These are phyloP conservation scores for Tinea pellionella DNA, from an alignment of 2,888 invertebrate genomes.

Conservation along the genomic window DNA sequence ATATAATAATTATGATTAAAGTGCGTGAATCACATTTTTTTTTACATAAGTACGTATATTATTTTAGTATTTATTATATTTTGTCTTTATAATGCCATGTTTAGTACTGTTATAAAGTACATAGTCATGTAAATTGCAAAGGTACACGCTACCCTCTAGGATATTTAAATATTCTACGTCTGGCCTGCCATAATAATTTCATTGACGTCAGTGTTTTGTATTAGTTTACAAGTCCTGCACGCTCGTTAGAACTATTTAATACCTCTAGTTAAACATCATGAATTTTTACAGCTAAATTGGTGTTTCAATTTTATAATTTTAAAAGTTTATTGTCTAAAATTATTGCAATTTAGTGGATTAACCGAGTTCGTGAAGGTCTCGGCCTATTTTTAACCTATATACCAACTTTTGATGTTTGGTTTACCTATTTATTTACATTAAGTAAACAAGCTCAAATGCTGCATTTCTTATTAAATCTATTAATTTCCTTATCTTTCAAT, in stretches of 20 bases:
- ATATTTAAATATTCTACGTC: conserved; percentile 3
- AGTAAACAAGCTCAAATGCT: too few relatives aligned
- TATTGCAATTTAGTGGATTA: not conserved
- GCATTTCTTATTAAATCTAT: too few relatives aligned
- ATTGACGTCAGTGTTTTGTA: conserved; percentile 2
- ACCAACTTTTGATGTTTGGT: too few relatives aligned
- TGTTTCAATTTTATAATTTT: not conserved
- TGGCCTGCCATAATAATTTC: not conserved
- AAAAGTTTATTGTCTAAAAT: not conserved
- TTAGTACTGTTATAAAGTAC: not conserved
- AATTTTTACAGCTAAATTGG: conserved; percentile 4
- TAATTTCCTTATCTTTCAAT: too few relatives aligned
- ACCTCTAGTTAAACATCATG: not conserved
- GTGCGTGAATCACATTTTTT: not conserved
- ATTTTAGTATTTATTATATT: not conserved
- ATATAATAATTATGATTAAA: not conserved
- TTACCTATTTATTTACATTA: too few relatives aligned
- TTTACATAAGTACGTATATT: not conserved
- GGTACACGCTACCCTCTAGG: not conserved
- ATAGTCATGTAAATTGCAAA: conserved; percentile 1
- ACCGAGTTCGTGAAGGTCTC: not conserved
- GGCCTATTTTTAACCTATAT: not conserved
- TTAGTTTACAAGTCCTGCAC: not conserved
- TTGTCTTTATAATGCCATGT: conserved; percentile 4
- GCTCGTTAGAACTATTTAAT: not conserved